phyloP scores from a whole-genome alignment of 2,113 vertebrate species.

The Mungos mungo region DNA sequence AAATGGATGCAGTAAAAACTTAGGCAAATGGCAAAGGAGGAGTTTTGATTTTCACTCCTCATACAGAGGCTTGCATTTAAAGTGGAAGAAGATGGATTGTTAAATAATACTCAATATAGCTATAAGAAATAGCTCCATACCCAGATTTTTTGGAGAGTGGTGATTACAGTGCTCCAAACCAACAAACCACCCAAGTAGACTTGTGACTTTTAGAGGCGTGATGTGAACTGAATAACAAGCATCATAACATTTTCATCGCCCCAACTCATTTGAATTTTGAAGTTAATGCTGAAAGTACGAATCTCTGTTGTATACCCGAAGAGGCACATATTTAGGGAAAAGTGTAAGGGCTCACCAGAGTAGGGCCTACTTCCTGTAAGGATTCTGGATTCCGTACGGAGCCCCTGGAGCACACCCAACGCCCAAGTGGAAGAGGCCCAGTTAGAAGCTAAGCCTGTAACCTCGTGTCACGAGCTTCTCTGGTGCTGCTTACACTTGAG shows the following conservation, averaged over 20 bases:
- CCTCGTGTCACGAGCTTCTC: background rate
- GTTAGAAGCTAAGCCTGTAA: background rate
- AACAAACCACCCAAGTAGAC: background rate
- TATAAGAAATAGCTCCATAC: background rate
- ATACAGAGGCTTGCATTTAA: background rate
- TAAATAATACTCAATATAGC: too few relatives aligned
- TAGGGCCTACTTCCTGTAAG: background rate
- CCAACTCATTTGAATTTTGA: background rate
- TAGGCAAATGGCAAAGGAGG: background rate
- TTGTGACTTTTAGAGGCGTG: background rate
- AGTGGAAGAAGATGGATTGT: background rate
- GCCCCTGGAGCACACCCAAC: accelerated
- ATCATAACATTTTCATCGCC: background rate
- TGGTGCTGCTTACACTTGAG: background rate
- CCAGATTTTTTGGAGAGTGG: background rate
- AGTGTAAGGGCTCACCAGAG: background rate
- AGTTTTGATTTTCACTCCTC: background rate
- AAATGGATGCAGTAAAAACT: background rate
- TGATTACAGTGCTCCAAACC: too few relatives aligned
- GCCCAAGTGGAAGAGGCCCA: background rate
- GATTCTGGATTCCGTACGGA: background rate
- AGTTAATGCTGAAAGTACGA: background rate
- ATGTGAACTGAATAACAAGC: background rate
- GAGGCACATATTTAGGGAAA: background rate
- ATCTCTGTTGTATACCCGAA: background rate